Evolutionary conservation across 2,888 invertebrate genomes (phyloP).

Genomic region (Nowickia ferox): DNA sequence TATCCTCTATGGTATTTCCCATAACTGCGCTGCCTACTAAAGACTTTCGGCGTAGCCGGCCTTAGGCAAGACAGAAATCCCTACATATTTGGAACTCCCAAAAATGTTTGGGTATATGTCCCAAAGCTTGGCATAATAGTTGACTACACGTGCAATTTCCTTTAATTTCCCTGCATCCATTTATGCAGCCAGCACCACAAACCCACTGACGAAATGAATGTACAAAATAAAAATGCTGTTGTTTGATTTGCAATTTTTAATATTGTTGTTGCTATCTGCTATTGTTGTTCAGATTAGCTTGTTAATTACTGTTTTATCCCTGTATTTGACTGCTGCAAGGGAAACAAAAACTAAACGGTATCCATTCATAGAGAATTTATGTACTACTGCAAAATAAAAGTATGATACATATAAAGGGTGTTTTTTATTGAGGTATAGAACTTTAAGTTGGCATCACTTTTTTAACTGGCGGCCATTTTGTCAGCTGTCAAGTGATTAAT

Average conservation of each 20-base stretch:
- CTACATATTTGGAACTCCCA: no score
- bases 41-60: no score
- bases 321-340: neutral
- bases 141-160: constrained; percentile 49
- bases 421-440: no score
- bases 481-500: no score
- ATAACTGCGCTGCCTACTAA: no score
- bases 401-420: no score
- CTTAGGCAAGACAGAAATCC: no score
- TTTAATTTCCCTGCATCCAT: constrained; percentile 18
- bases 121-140: neutral
- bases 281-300: constrained; percentile 47
- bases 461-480: no score
- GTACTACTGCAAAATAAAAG: neutral
- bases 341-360: neutral
- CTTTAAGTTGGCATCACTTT: no score
- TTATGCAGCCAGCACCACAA: neutral
- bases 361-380: neutral
- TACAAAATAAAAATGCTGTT: neutral
- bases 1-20: no score
- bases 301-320: constrained; percentile 29
- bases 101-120: neutral
- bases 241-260: constrained; percentile 42
- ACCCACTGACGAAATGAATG: constrained; percentile 4
- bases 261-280: constrained; percentile 15